phyloP scores from a whole-genome alignment of 2,113 vertebrate genomes.

The Heptranchias perlo region DNA sequence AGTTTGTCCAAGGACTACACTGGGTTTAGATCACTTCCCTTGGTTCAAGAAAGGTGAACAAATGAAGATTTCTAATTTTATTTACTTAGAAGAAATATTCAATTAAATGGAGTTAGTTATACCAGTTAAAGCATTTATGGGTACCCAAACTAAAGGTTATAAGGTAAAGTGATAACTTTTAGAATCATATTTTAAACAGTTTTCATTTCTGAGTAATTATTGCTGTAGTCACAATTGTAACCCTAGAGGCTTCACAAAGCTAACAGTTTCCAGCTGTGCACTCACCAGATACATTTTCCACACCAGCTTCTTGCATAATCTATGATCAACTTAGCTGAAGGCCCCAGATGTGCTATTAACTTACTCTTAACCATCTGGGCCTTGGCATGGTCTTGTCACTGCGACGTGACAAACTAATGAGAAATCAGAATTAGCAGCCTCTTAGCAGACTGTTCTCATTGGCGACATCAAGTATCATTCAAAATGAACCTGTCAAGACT shows the following conservation, averaged over 20 bases:
- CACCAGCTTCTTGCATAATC: not conserved
- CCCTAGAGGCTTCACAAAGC: constrained; percentile 4
- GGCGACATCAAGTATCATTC: constrained; percentile 10
- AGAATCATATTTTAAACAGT: constrained; percentile 1
- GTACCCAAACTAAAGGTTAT: not conserved
- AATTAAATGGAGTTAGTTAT: not conserved
- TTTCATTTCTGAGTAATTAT: constrained; percentile 11
- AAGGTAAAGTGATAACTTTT: not conserved
- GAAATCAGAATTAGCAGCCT: not conserved
- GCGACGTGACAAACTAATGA: not conserved
- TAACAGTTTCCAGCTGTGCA: constrained; percentile 30
- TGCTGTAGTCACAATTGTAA: constrained; percentile 16
- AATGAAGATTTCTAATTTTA: not conserved
- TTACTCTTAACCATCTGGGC: not conserved
- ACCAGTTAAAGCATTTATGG: not conserved
- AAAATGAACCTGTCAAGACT: not conserved
- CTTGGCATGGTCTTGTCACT: not conserved
- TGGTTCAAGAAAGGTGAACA: not conserved
- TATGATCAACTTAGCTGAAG: constrained; percentile 3
- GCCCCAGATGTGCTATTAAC: constrained; percentile 19
- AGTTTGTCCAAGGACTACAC: not conserved
- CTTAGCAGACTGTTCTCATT: not conserved
- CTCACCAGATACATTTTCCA: constrained; percentile 15
- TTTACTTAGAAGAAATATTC: not conserved
- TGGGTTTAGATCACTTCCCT: not conserved